Percentiles rank a stretch among this genome's conserved stretches.
Evolutionary conservation across 2,888 invertebrate genomes (phyloP).

Genomic region (Orchesellides sinensis): DNA sequence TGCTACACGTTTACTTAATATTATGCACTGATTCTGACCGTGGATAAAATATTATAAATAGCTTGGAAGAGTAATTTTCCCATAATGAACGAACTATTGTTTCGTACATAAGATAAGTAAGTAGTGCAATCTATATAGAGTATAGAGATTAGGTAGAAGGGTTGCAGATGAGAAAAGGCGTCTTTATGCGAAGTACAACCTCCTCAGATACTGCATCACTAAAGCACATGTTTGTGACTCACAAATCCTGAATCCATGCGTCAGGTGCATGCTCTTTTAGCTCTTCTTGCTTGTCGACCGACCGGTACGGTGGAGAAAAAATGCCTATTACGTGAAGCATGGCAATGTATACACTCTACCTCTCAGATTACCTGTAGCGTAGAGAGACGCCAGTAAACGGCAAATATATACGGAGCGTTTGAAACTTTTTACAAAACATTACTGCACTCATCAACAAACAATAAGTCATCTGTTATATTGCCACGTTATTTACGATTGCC

Average conservation of each 20-base stretch:
- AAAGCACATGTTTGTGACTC: conserved; percentile 68
- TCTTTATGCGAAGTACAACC: conserved; percentile 41
- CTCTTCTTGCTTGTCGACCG: background rate
- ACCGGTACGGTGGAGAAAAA: background rate
- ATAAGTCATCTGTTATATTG: no score
- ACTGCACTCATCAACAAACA: background rate
- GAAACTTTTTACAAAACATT: background rate
- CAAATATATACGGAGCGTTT: no score
- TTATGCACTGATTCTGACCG: no score
- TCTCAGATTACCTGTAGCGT: background rate
- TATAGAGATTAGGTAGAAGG: background rate
- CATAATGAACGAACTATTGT: no score
- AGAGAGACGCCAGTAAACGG: background rate
- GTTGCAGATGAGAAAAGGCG: background rate
- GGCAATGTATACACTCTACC: background rate
- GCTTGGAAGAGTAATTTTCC: no score
- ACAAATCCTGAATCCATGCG: conserved; percentile 45
- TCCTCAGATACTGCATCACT: conserved; percentile 46
- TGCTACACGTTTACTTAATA: no score
- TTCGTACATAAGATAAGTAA: no score
- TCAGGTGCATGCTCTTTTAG: conserved; percentile 38
- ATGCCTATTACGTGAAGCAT: background rate
- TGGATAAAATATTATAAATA: no score
- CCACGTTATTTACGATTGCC: no score
- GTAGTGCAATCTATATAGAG: no score